Base-by-base conservation (phyloP, 2,888 invertebrate genomes). In the Cephonodes hylas region DNA sequence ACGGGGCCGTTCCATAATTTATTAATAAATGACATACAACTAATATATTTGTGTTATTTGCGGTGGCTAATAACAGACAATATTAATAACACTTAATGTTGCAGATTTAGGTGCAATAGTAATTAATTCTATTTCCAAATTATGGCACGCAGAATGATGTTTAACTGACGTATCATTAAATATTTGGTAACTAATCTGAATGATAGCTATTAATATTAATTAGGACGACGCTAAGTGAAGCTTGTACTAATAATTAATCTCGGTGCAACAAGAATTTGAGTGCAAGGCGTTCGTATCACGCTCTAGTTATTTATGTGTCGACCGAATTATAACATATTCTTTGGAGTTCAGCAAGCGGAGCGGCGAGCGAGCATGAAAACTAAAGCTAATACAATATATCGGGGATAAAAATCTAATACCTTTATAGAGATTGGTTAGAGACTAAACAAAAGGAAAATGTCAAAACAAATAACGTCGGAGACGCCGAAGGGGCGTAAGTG, bases 201-300 rank as follows among this genome's bases (percentile, higher is more conserved):
- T 27, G 46, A 42, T 23, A 60, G 20, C 31, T 53, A 48, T 46
- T 42, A 53, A 42, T 31, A 23, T 59, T 34, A 48, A 62, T 59
- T 25, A 20, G 38, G 23, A 27, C 66, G 63, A 66, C 63, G 65
- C 58, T 61, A 71, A 75, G 70, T 74, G 63, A 67, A 74, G 73
- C 71, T 66, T 74, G 71, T 76, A 73, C 71, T 66, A 64, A 67
- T 68, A 73, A 84, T 83, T 82, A 83, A 84, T 85, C 76, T 80
- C 71, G 69, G 71, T 70, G 70, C 70, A 75, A 73, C 74, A 74
- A 78, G 76, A 74, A 77, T 73, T 74, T 76, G 67, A 65, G 69
- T 74, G 75, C 73, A 73, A 67, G 69, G 65, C 75, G 76, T 76
- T 77, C 74, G 67, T 72, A 75, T 75, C 75, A 70, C 75, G 77